phyloP scores from a whole-genome alignment of 1,140 invertebrate species.

The Nomia melanderi region DNA sequence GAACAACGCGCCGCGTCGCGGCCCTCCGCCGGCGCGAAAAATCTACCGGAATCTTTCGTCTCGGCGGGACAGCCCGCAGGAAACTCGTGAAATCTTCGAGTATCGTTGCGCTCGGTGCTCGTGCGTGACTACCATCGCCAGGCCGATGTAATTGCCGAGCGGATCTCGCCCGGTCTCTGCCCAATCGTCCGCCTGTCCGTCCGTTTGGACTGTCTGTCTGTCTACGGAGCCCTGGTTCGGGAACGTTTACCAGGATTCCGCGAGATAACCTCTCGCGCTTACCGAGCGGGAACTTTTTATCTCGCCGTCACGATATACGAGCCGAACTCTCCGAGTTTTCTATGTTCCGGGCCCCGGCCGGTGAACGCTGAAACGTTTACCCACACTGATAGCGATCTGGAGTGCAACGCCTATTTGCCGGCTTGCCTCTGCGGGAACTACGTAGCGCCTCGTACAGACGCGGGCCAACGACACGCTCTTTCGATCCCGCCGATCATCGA shows the following conservation, averaged over 20 bases:
- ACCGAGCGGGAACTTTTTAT: constrained; percentile 63
- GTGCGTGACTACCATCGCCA: constrained; percentile 52
- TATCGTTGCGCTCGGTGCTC: background rate
- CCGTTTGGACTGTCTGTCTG: no score
- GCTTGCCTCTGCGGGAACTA: constrained; percentile 43
- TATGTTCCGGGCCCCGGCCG: constrained; percentile 49
- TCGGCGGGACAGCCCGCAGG: no score
- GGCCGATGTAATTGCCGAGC: constrained; percentile 36
- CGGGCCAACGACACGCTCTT: constrained; percentile 42
- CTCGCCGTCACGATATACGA: constrained; percentile 58
- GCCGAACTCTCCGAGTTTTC: constrained; percentile 62
- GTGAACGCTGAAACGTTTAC: constrained; percentile 62
- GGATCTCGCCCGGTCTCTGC: constrained; percentile 48
- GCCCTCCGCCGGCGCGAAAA: no score
- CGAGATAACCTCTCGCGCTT: constrained; percentile 62
- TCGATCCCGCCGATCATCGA: background rate
- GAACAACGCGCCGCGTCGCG: no score
- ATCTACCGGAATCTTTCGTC: no score
- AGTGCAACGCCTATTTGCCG: constrained; percentile 59
- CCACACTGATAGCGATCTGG: constrained; percentile 63
- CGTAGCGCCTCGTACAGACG: constrained; percentile 43
- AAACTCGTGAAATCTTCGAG: no score
- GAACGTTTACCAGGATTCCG: constrained; percentile 65
- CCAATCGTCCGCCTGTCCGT: background rate
- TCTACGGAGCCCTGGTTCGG: constrained; percentile 11